Evolutionary conservation across 2,888 invertebrate genomes (phyloP), one percentile per base, ranked within the genome.

Genomic region (Diarsia rubi): DNA sequence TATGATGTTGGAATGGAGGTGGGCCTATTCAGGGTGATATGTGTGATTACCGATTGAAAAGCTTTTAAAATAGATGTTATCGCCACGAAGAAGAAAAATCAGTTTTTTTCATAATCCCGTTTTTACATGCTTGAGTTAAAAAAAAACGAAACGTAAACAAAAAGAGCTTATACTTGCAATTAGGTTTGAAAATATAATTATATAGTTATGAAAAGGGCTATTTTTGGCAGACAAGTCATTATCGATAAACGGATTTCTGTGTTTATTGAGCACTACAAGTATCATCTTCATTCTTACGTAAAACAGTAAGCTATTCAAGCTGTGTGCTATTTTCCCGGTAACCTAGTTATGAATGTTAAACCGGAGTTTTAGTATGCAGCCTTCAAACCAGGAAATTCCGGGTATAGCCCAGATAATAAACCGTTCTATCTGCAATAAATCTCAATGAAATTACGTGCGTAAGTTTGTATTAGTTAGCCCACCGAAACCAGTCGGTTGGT

Each of bases 321-420:
- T 52, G 24, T 54, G n/a, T 57, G 37, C 27, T 37, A n/a, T 24
- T 31, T 49, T 66, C 74, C 69, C 31, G 16, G 45, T 69, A 49
- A 80, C 72, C 72, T 81, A 73, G 52, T 69, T 81, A 72, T 14
- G 57, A 57, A 47, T 49, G 16, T 0, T 49, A 68, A 73, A 14
- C 69, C 78, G 69, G 67, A 78, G 78, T 78, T 64, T 31, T 45
- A 71, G 54, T 45, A 27, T n/a, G 69, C 67, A 73, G 69, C 81
- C 82, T 81, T 81, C 73, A 68, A 49, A 81, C 82, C 78, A 81
- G 81, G 81, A 81, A 78, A 82, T 78, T 78, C 82, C 81, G 81
- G 78, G 82, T 81, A 60, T 52, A 73, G 78, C 67, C 59, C 73
- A 44, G 64, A 76, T 45, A 73, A 60, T 73, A 65, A 73, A 62